Conservation (phyloP, 2,113 vertebrate species). For the Morone saxatilis region DNA sequence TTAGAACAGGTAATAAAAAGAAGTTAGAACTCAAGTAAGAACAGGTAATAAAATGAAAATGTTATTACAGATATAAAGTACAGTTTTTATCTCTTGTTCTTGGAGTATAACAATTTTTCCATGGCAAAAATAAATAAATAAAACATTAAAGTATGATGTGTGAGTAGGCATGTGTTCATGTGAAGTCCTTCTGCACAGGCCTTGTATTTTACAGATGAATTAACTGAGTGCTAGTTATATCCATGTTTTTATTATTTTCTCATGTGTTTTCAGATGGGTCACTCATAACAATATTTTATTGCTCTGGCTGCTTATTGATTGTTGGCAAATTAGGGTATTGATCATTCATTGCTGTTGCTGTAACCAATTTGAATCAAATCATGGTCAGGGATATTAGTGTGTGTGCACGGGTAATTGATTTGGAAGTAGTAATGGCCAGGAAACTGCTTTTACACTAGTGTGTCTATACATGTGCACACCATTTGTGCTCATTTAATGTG, state of each 20-base stretch:
- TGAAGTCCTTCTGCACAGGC: constrained; percentile 2
- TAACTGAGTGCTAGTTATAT: constrained; percentile 23
- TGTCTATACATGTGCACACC: constrained; percentile 10
- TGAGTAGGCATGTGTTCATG: background rate
- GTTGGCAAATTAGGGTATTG: constrained; percentile 80
- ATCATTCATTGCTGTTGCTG: constrained; percentile 68
- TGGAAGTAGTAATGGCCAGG: constrained; percentile 46
- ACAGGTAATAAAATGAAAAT: constrained; percentile 55
- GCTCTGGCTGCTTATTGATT: constrained; percentile 69
- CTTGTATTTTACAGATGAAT: constrained; percentile 30
- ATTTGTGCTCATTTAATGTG: background rate
- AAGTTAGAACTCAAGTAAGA: constrained; percentile 48
- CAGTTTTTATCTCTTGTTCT: constrained; percentile 51
- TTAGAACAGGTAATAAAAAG: constrained; percentile 61
- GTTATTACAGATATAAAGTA: constrained; percentile 43
- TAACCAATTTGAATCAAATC: constrained; percentile 78
- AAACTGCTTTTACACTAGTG: constrained; percentile 3
- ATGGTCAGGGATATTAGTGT: constrained; percentile 63
- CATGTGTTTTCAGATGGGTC: constrained; percentile 55
- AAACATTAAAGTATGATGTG: background rate
- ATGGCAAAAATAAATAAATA: constrained; percentile 13
- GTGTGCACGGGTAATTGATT: constrained; percentile 69
- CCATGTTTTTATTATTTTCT: constrained; percentile 42
- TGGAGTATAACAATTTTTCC: constrained; percentile 5
- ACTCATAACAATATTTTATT: constrained; percentile 76